Conservation (phyloP, 2,797 vertebrate species). For the Catamblyrhynchus diadema region DNA sequence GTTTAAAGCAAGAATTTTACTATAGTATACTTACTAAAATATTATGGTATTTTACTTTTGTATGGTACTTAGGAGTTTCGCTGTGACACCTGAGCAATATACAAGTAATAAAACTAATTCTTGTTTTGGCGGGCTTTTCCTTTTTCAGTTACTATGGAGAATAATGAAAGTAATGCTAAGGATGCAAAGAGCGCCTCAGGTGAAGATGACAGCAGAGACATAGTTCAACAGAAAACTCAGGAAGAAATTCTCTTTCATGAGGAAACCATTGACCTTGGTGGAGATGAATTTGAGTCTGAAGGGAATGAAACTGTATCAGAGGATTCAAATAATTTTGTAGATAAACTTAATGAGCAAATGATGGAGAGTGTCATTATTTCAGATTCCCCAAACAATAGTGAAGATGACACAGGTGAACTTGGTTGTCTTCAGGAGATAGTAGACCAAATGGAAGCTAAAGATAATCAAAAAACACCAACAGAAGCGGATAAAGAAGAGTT, state of each 20-base stretch:
- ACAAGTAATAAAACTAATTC: not conserved
- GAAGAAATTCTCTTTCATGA: conserved; percentile 79
- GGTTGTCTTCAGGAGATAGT: conserved; percentile 79
- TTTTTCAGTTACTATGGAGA: conserved; percentile 70
- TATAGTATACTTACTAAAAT: not conserved
- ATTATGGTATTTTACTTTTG: not conserved
- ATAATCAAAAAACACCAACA: not conserved
- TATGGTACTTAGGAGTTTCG: not conserved
- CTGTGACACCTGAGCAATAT: not conserved
- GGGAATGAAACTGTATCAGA: conserved; percentile 85
- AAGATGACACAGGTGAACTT: conserved; percentile 87
- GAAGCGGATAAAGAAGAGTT: conserved; percentile 37
- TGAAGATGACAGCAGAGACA: not conserved
- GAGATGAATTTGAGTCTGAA: conserved; percentile 81
- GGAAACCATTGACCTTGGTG: conserved; percentile 90
- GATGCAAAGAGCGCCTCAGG: not conserved
- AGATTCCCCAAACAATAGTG: conserved; percentile 93
- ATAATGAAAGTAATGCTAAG: not conserved
- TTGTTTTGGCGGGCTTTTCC: not conserved
- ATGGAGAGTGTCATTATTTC: conserved; percentile 99
- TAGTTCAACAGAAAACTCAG: not conserved
- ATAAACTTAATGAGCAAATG: conserved; percentile 93
- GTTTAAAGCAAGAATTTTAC: not conserved
- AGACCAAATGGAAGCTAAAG: conserved; percentile 70
- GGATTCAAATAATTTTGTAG: conserved; percentile 78